Conservation (phyloP, 1,140 invertebrate genomes). For the Zaprionus davidi region DNA sequence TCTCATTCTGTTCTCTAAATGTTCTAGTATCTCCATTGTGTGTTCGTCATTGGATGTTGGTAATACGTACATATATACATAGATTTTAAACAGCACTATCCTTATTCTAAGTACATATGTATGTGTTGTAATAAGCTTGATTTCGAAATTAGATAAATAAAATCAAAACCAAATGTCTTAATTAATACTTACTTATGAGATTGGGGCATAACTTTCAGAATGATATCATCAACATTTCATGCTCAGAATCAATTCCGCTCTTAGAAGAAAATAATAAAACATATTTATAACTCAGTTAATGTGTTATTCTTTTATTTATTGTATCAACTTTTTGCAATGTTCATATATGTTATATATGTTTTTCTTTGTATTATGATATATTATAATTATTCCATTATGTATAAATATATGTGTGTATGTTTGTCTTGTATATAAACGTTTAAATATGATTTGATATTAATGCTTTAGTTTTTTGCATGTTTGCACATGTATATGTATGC, state of each 20-base stretch:
- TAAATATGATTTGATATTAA: conserved; percentile 46
- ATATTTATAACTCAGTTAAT: conserved; percentile 55
- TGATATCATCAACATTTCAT: no score
- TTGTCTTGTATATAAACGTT: conserved; percentile 55
- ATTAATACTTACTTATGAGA: not conserved
- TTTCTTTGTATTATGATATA: conserved; percentile 63
- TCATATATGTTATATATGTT: conserved; percentile 70
- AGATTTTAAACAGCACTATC: conserved; percentile 50
- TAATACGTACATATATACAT: conserved; percentile 35
- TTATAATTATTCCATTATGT: conserved; percentile 76
- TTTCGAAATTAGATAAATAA: conserved; percentile 22
- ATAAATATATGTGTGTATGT: conserved; percentile 66
- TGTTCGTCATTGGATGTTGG: conserved; percentile 66
- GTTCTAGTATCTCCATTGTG: conserved; percentile 47
- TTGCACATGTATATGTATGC: conserved; percentile 47
- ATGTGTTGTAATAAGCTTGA: conserved; percentile 20
- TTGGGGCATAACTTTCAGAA: not conserved
- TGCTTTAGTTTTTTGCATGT: conserved; percentile 49
- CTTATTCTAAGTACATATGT: conserved; percentile 14
- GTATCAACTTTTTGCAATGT: conserved; percentile 72
- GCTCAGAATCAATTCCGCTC: not conserved
- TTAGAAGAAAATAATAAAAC: not conserved
- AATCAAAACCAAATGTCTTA: conserved; percentile 18
- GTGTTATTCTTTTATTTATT: conserved; percentile 70
- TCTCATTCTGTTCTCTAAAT: conserved; percentile 14